Base-by-base conservation (phyloP, 30 jellyfish, hydroid and myxozoan species). In the Turritopsis rubra region DNA sequence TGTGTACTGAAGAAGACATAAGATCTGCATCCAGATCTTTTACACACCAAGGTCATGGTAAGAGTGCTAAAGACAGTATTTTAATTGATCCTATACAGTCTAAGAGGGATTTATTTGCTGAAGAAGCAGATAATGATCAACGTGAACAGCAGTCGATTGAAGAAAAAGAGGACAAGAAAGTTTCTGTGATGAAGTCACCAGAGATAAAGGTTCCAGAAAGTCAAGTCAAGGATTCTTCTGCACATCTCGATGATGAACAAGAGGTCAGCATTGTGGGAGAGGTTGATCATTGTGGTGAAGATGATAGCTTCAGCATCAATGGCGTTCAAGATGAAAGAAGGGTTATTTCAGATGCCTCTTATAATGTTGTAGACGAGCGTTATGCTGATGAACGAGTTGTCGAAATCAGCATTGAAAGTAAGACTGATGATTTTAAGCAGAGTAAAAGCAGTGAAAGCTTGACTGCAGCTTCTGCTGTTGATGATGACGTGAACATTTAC, bases 81-180 rank as follows among this genome's bases (percentile, higher is more conserved):
- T 22, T 81, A n/a, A 82, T 72, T 28, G 92, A 73, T 75, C 84
- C 66, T n/a, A 90, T 84, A 21, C 88, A 74, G 25, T 82, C 88
- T 27, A 85, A 86, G 24, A 86, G 96, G 66, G 95, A 87, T 52
- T 82, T 90, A 0, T 90, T 90, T 83, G 96, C 79, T 1, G 95
- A 90, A 54, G 96, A 90, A 29, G 85, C 89, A 27, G 94, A 79
- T 17, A 88, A 90, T 73, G 81, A 83, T 24, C 84, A 76, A 19
- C 74, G 86, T 13, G 88, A 84, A 78, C 52, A 66, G 75, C 87
- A 87, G 18, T 53, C 83, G 0, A 60, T 21, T 29, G 77, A 52
- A 65, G 65, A 28, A 18, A 80, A 22, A 29, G 68, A 80, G 17
- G 82, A 31, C 0, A 26, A 24, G 16, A 84, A 22, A 9, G 3